phyloP scores from a whole-genome alignment of 2,888 invertebrate species.

The Parnassius mnemosyne region DNA sequence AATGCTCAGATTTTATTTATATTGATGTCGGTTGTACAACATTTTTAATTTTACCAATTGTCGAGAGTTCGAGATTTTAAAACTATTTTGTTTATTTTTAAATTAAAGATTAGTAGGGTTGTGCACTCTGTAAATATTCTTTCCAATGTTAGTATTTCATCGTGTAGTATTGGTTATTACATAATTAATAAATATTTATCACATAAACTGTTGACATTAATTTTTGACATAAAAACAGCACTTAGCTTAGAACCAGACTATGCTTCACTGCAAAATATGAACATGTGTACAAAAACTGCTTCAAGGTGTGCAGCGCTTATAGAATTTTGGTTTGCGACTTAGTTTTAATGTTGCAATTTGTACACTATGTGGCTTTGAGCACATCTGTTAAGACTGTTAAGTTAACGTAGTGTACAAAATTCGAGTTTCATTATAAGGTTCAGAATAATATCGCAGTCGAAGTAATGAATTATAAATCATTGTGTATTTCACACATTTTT shows the following conservation, averaged over 20 bases:
- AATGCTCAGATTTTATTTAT: too few relatives aligned
- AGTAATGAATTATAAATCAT: constrained; percentile 1
- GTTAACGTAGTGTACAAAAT: background rate
- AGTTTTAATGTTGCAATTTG: constrained; percentile 17
- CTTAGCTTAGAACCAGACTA: constrained; percentile 21
- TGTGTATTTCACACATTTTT: too few relatives aligned
- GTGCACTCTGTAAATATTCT: constrained; percentile 21
- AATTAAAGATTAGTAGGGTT: constrained; percentile 5
- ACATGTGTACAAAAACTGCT: constrained; percentile 25
- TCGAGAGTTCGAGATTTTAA: constrained; percentile 29
- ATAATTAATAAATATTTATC: background rate
- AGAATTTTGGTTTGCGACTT: constrained; percentile 17
- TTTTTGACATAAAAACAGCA: constrained; percentile 10
- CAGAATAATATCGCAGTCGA: background rate
- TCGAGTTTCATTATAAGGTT: background rate
- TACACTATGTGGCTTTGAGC: constrained; percentile 8
- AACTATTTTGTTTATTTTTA: constrained; percentile 10
- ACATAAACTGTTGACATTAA: constrained; percentile 8
- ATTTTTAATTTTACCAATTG: too few relatives aligned
- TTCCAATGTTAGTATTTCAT: constrained; percentile 12
- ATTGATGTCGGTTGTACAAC: too few relatives aligned
- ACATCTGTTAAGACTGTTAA: constrained; percentile 3
- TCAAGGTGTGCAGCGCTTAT: constrained; percentile 25
- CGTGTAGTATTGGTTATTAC: background rate
- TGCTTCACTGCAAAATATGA: constrained; percentile 21